Percentiles rank a stretch among this genome's conserved stretches.
Conservation (phyloP, 2,888 invertebrate species). For the Fragum whitleyi region DNA sequence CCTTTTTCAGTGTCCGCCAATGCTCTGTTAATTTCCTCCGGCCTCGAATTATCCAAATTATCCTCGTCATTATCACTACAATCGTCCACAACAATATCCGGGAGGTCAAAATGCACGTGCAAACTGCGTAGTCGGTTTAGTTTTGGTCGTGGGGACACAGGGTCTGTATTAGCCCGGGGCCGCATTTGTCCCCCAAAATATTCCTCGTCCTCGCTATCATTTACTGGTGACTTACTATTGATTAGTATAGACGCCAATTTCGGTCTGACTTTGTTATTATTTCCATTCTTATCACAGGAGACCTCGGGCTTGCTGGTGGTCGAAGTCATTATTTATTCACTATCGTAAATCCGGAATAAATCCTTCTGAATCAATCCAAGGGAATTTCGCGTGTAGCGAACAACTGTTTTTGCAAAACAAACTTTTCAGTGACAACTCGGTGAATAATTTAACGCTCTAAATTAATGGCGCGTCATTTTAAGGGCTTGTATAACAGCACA, state of each 20-base stretch:
- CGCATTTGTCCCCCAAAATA: slow-evolving; percentile 49
- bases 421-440: neutral
- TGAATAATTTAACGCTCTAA: slow-evolving; percentile 9
- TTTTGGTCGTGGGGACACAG: slow-evolving; percentile 50
- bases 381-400: neutral
- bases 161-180: slow-evolving; percentile 63
- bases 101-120: slow-evolving; percentile 63
- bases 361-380: neutral
- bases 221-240: slow-evolving; percentile 5
- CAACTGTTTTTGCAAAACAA: neutral
- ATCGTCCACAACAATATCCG: slow-evolving; percentile 63
- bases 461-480: neutral
- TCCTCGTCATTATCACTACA: slow-evolving; percentile 61
- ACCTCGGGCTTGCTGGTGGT: neutral
- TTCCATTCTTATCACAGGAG: neutral
- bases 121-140: slow-evolving; percentile 19
- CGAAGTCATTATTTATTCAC: slow-evolving; percentile 8
- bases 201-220: slow-evolving; percentile 41
- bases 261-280: slow-evolving; percentile 9
- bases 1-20: slow-evolving; percentile 59
- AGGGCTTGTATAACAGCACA: slow-evolving; percentile 1
- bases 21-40: slow-evolving; percentile 53
- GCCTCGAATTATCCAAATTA: slow-evolving; percentile 39
- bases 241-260: slow-evolving; percentile 45
- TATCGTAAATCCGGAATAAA: neutral